phyloP scores from a whole-genome alignment of 2,797 vertebrate genomes.

The Potorous gilbertii region DNA sequence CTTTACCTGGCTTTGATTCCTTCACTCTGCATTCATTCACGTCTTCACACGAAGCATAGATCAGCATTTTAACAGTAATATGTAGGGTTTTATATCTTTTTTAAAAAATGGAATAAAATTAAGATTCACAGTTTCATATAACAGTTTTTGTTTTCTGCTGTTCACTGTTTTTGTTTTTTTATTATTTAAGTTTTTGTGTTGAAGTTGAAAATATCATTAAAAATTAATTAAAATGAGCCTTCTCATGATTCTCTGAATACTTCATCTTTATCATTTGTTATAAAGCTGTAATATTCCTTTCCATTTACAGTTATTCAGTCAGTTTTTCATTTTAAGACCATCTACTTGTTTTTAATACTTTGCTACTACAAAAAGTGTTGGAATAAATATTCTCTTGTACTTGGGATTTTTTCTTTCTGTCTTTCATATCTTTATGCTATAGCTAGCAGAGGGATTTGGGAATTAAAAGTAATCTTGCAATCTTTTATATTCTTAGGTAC shows the following conservation, averaged over 20 bases:
- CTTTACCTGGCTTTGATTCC: not conserved
- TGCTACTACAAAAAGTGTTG: not conserved
- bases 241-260: not conserved
- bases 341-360: not conserved
- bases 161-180: not conserved
- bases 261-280: not conserved
- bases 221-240: not conserved
- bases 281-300: not conserved
- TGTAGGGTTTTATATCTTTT: not conserved
- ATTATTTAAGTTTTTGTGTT: not conserved
- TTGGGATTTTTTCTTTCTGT: not conserved
- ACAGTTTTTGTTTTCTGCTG: not conserved
- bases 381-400: not conserved
- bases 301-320: not conserved
- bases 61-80: not conserved
- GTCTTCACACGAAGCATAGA: not conserved
- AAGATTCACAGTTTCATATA: not conserved
- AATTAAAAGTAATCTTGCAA: not conserved
- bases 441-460: not conserved
- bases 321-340: not conserved
- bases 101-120: not conserved
- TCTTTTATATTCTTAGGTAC: not conserved
- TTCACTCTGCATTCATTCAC: not conserved
- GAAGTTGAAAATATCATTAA: not conserved
- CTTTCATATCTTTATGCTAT: not conserved